These are phyloP conservation scores for Portunus trituberculatus DNA, from an alignment of 1,140 invertebrate species.

Conservation along the genomic window DNA sequence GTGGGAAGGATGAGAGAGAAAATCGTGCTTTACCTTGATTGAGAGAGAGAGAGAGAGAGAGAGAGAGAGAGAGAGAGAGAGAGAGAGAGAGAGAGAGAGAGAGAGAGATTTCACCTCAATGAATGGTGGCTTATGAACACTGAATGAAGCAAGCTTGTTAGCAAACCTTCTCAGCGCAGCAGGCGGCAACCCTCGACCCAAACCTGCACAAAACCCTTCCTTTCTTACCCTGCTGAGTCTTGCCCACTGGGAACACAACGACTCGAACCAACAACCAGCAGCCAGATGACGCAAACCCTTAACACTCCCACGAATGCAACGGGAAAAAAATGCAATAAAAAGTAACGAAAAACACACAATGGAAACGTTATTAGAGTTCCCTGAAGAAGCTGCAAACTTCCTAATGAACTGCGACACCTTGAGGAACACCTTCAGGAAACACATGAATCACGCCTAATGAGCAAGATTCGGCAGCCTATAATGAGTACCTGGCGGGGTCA, in stretches of 20 bases:
- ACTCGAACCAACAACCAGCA: neutral
- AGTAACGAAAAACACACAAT: neutral
- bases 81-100: slow-evolving; percentile 40
- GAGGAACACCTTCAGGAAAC: neutral
- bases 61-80: slow-evolving; percentile 31
- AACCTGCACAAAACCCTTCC: neutral
- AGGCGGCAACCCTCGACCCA: neutral
- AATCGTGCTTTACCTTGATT: too few relatives aligned
- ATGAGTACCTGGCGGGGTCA: neutral
- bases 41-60: slow-evolving; percentile 27
- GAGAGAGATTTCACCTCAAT: neutral
- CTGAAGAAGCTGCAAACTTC: neutral
- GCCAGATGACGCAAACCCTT: neutral
- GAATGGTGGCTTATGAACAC: slow-evolving; percentile 20
- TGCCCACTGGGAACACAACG: too few relatives aligned
- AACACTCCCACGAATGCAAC: neutral
- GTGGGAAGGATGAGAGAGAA: too few relatives aligned
- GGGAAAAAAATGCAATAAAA: neutral
- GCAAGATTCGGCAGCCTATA: neutral
- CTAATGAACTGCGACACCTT: neutral
- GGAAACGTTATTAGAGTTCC: neutral
- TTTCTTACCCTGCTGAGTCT: neutral
- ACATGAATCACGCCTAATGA: neutral
- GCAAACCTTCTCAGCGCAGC: neutral
- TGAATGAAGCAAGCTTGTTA: neutral